These are phyloP conservation scores for Arvicola amphibius DNA, from an alignment of 2,797 vertebrate species.

Conservation along the genomic window DNA sequence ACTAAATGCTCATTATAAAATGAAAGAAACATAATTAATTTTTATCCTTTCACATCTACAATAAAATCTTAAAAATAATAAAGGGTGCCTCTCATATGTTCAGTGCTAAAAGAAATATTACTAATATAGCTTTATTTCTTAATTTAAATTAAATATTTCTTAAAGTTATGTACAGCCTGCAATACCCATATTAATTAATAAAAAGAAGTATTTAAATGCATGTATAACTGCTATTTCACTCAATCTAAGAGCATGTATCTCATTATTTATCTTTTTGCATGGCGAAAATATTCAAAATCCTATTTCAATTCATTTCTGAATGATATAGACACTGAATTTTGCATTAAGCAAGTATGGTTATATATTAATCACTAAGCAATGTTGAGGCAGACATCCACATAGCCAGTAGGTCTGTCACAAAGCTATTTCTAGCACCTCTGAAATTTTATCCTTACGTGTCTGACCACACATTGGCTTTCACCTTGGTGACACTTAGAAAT, in stretches of 20 bases:
- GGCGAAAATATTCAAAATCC: background rate
- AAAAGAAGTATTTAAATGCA: background rate
- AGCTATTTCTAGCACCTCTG: background rate
- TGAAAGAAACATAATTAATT: conserved; percentile 83
- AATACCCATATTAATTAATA: background rate
- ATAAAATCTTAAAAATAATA: conserved; percentile 86
- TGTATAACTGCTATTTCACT: background rate
- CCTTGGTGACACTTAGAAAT: background rate
- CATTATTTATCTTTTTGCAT: background rate
- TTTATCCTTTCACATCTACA: conserved; percentile 87
- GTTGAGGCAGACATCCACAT: background rate
- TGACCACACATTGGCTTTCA: background rate
- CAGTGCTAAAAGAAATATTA: background rate
- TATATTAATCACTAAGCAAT: background rate
- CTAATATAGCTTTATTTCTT: background rate
- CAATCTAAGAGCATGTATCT: background rate
- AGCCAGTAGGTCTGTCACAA: background rate
- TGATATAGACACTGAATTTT: background rate
- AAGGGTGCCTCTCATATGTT: background rate
- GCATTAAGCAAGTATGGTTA: background rate
- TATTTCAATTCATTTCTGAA: background rate
- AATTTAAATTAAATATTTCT: background rate
- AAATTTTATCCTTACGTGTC: background rate
- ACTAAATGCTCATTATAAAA: conserved; percentile 87
- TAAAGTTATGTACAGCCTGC: background rate